Conservation (phyloP, 1,140 invertebrate species). For the Pectinophora gossypiella region DNA sequence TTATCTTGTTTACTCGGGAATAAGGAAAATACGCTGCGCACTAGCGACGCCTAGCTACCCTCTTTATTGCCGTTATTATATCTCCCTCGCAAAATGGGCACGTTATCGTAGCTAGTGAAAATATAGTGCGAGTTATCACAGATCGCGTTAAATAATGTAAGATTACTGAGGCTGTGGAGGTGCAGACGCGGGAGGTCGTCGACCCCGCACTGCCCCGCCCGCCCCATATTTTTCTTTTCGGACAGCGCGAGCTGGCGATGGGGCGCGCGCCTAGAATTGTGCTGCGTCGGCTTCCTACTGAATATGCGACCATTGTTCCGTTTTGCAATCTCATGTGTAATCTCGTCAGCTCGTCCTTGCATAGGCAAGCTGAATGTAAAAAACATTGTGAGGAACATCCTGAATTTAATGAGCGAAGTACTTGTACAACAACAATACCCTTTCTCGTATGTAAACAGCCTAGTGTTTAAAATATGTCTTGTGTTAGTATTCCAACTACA, state of each 20-base stretch:
- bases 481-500: neutral
- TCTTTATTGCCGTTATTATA: slow-evolving; percentile 5
- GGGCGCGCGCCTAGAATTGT: slow-evolving; percentile 28
- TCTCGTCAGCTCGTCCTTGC: slow-evolving; percentile 35
- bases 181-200: slow-evolving; percentile 44
- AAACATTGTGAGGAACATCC: neutral
- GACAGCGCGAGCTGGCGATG: slow-evolving; percentile 25
- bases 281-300: slow-evolving; percentile 45
- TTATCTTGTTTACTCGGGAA: slow-evolving; percentile 4
- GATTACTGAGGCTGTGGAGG: slow-evolving; percentile 49
- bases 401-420: neutral
- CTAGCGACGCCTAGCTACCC: neutral
- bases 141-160: slow-evolving; percentile 53
- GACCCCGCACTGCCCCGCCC: slow-evolving; percentile 44
- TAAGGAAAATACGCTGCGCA: neutral
- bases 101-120: slow-evolving; percentile 17
- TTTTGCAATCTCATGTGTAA: slow-evolving; percentile 62
- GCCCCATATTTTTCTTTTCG: slow-evolving; percentile 62
- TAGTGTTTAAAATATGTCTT: neutral
- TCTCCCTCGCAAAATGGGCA: slow-evolving; percentile 2
- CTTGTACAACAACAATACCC: neutral
- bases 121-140: slow-evolving; percentile 43
- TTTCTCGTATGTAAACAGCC: neutral
- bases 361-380: neutral
- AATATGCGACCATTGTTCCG: slow-evolving; percentile 56